These are phyloP conservation scores for Hippocampus guttulatus DNA, from an alignment of 2,113 vertebrate species.

Conservation along the genomic window DNA sequence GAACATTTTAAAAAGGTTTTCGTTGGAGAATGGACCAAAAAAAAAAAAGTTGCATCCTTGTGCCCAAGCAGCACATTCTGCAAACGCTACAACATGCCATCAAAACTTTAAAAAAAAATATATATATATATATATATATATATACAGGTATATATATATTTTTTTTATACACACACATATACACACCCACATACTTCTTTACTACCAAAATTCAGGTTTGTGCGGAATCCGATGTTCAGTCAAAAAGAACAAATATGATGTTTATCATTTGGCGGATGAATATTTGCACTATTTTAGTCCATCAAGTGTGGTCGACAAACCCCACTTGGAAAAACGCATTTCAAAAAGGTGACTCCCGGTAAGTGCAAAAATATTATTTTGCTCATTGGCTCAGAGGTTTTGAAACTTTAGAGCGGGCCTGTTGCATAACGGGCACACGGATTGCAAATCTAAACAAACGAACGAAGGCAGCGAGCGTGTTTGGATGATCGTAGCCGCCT, in stretches of 20 bases:
- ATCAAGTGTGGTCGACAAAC: neutral
- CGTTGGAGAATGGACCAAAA: neutral
- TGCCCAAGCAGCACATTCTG: neutral
- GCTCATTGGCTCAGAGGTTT: neutral
- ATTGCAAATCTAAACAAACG: conserved; percentile 15
- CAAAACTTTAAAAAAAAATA: too few species aligned
- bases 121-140: too few species aligned
- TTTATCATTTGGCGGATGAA: neutral
- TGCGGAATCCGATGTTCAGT: neutral
- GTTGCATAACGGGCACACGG: conserved; percentile 1
- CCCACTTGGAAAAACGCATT: neutral
- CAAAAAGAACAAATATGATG: neutral
- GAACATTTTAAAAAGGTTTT: neutral
- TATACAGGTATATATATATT: too few species aligned
- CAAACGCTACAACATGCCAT: too few species aligned
- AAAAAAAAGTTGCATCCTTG: too few species aligned
- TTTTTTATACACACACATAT: too few species aligned
- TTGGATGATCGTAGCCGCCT: neutral
- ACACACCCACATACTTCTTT: too few species aligned
- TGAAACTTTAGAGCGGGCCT: neutral
- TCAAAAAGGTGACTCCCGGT: neutral
- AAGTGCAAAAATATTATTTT: neutral
- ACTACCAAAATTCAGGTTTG: neutral
- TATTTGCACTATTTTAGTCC: neutral
- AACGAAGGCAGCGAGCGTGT: conserved; percentile 11